These are phyloP conservation scores for Epizoanthus ramosus DNA, from an alignment of 92 coral and sea anemone species.

Conservation along the genomic window DNA sequence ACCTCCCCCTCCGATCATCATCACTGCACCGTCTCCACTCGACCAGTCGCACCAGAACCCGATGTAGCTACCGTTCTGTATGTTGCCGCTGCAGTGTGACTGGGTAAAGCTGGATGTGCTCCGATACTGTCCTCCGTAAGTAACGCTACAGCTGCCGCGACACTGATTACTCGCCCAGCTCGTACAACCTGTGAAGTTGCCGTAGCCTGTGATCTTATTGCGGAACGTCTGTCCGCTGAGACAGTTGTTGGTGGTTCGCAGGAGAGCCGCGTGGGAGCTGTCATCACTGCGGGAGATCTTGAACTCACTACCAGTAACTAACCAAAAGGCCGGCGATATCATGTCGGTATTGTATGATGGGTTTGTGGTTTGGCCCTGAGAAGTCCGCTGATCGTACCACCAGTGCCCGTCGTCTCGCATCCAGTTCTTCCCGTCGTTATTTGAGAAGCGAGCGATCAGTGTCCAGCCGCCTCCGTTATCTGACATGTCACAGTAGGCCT, in stretches of 20 bases:
- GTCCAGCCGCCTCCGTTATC: constrained; percentile 62
- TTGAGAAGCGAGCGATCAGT: constrained; percentile 76
- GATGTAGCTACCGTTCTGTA: constrained; percentile 30
- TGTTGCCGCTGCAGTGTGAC: constrained; percentile 52
- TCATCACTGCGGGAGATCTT: constrained; percentile 75
- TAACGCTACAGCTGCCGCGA: constrained; percentile 55
- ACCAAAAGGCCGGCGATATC: constrained; percentile 80
- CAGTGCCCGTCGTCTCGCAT: constrained; percentile 61
- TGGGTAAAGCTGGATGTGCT: constrained; percentile 50
- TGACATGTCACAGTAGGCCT: constrained; percentile 65
- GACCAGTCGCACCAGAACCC: constrained; percentile 81
- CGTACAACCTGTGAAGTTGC: constrained; percentile 53
- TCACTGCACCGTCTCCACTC: constrained; percentile 57
- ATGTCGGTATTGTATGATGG: constrained; percentile 70
- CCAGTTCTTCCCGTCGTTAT: constrained; percentile 69
- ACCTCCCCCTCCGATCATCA: constrained; percentile 72
- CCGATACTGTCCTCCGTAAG: constrained; percentile 58
- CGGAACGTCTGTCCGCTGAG: constrained; percentile 68
- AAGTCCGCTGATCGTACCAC: constrained; percentile 69
- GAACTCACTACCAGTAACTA: constrained; percentile 51
- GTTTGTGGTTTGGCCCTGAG: constrained; percentile 56
- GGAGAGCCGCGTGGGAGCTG: constrained; percentile 54
- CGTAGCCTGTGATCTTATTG: constrained; percentile 49
- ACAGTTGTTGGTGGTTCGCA: constrained; percentile 61
- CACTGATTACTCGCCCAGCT: constrained; percentile 65